These are phyloP conservation scores for Peromyscus leucopus DNA, from an alignment of 2,113 vertebrate genomes.

Conservation along the genomic window DNA sequence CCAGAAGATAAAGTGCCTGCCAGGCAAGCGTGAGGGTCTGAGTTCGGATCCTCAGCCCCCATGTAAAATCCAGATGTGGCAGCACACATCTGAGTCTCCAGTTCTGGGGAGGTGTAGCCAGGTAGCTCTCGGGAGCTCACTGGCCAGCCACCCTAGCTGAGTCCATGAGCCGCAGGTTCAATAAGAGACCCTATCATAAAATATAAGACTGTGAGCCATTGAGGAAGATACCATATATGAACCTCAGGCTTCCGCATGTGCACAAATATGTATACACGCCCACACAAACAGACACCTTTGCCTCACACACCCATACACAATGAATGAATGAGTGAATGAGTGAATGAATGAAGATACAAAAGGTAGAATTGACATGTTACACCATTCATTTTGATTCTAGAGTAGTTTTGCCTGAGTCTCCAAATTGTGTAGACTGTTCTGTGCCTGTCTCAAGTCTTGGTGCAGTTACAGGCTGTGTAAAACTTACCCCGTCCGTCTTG, in stretches of 20 bases:
- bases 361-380: neutral
- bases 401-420: constrained; percentile 12
- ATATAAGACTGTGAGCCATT: neutral
- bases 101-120: neutral
- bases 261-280: neutral
- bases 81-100: too few relatives aligned
- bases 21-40: neutral
- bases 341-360: neutral
- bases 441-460: neutral
- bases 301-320: neutral
- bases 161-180: neutral
- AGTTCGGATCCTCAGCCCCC: neutral
- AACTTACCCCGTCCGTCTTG: neutral
- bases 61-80: neutral
- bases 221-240: too few relatives aligned
- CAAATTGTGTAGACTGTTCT: neutral
- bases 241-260: neutral
- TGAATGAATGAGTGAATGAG: neutral
- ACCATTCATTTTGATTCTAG: constrained; percentile 22
- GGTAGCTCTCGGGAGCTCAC: neutral
- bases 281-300: neutral
- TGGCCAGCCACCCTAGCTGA: neutral
- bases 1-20: neutral
- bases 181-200: neutral
- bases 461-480: neutral